Conservation (phyloP, 2,797 vertebrate species). For the Sylvia borin region DNA sequence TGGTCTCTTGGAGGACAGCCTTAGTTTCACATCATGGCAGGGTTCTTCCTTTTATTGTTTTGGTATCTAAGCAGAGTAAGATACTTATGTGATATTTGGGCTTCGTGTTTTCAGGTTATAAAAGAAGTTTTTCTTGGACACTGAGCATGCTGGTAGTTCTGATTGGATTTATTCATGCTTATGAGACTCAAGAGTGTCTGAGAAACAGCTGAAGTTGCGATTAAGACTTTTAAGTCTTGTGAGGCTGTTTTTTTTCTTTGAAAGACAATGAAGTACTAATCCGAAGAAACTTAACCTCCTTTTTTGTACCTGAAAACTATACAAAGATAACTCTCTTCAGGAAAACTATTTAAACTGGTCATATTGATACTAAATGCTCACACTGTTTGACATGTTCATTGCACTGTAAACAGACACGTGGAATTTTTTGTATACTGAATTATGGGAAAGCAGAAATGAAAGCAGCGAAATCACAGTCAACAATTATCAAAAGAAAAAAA, state of each 20-base stretch:
- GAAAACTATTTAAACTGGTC: not conserved
- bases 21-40: slow-evolving; percentile 40
- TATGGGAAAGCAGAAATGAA: not conserved
- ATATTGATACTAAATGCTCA: not conserved
- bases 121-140: slow-evolving; percentile 51
- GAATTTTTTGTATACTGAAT: not conserved
- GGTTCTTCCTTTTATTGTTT: slow-evolving; percentile 22
- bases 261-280: not conserved
- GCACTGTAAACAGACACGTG: not conserved
- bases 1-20: not conserved
- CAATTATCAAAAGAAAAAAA: not conserved
- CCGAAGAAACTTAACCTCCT: not conserved
- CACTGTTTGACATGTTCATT: not conserved
- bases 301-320: not conserved
- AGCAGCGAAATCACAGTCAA: not conserved
- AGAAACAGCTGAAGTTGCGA: not conserved
- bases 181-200: not conserved
- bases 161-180: slow-evolving; percentile 1
- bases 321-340: not conserved
- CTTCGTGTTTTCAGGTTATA: slow-evolving; percentile 51
- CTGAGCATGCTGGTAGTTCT: slow-evolving; percentile 3
- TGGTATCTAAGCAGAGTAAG: slow-evolving; percentile 18
- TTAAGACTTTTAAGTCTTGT: not conserved
- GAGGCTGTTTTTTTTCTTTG: not conserved
- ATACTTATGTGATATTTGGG: slow-evolving; percentile 41